Conservation (phyloP, 92 coral and sea anemone species). For the Muricea muricata region DNA sequence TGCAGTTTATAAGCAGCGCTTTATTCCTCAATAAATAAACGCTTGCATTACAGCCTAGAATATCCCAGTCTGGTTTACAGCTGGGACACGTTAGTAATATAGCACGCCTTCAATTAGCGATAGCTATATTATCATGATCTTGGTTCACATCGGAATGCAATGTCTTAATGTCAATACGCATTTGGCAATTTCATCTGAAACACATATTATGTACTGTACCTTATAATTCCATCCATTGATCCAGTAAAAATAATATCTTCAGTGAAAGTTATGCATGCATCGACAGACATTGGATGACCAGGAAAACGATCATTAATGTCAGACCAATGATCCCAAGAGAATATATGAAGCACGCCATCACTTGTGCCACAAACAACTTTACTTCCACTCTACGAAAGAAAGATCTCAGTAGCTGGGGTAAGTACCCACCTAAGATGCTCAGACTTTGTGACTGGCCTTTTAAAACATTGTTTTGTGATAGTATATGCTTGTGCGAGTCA, state of each 20-base stretch:
- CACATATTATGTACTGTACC: slow-evolving; percentile 60
- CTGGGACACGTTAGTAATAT: no score
- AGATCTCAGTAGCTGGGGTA: no score
- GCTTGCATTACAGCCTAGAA: no score
- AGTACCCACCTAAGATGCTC: no score
- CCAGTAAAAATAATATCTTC: slow-evolving; percentile 94
- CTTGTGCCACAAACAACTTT: slow-evolving; percentile 97
- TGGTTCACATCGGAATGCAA: neutral
- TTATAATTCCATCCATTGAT: slow-evolving; percentile 96
- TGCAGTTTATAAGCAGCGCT: no score
- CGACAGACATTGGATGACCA: slow-evolving; percentile 98
- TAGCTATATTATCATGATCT: no score
- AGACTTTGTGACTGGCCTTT: no score
- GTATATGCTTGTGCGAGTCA: no score
- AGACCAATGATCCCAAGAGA: slow-evolving; percentile 96
- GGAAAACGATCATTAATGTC: slow-evolving; percentile 96
- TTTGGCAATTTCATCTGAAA: neutral
- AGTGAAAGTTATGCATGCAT: slow-evolving; percentile 91
- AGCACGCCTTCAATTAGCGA: no score
- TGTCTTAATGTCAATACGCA: neutral
- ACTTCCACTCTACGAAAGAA: slow-evolving; percentile 70
- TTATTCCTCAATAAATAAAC: no score
- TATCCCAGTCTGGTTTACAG: no score
- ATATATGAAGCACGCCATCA: slow-evolving; percentile 87
- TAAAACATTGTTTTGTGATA: no score